A percentile compares a stretch with the other conserved stretches of the same genome.
These are phyloP conservation scores for Diuraphis noxia DNA, from an alignment of 1,140 invertebrate genomes.

Conservation along the genomic window DNA sequence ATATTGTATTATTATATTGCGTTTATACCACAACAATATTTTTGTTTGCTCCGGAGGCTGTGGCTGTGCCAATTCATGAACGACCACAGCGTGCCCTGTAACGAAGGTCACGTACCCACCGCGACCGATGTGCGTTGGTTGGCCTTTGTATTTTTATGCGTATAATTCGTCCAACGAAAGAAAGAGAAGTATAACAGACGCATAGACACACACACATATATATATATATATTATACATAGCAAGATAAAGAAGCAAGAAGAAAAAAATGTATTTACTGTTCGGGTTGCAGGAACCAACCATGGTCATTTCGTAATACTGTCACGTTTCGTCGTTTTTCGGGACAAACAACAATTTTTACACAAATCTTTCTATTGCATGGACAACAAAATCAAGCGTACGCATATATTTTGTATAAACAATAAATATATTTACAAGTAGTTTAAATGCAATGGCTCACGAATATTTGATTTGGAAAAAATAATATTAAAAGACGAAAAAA, in stretches of 20 bases:
- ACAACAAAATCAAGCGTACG: neutral
- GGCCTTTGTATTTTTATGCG: constrained; percentile 7
- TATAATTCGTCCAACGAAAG: neutral
- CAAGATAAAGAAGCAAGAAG: neutral
- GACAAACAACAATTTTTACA: constrained; percentile 17
- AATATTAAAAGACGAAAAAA: neutral
- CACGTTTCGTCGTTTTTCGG: constrained; percentile 25
- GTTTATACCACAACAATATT: neutral
- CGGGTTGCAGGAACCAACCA: neutral
- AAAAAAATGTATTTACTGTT: constrained; percentile 20
- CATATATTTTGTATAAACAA: neutral
- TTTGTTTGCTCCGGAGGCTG: constrained; percentile 1
- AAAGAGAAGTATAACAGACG: neutral
- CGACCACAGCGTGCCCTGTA: neutral
- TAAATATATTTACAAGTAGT: neutral
- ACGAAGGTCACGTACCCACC: constrained; percentile 18
- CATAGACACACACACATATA: neutral
- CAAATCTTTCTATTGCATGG: constrained; percentile 37
- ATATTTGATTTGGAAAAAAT: neutral
- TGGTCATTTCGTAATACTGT: neutral
- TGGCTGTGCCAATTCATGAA: neutral
- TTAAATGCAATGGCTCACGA: neutral
- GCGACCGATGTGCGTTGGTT: neutral
- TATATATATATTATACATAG: neutral
- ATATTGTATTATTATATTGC: neutral